These are phyloP conservation scores for Ruditapes philippinarum DNA, from an alignment of 1,140 invertebrate genomes.

Conservation along the genomic window DNA sequence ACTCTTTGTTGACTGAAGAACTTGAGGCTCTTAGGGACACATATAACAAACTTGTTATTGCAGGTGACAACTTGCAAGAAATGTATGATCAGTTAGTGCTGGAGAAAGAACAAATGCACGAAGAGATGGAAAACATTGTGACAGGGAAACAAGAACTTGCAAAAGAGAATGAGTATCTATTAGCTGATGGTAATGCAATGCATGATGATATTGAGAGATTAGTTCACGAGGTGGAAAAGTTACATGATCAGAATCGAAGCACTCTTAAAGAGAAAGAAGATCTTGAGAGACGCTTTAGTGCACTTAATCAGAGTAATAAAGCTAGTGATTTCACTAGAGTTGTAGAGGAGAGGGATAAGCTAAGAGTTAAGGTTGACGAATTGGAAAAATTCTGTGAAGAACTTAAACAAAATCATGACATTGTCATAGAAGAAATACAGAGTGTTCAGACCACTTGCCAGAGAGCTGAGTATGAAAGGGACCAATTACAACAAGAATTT, in stretches of 20 bases:
- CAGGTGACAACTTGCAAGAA: conserved; percentile 82
- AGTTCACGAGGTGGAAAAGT: conserved; percentile 80
- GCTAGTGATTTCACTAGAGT: conserved; percentile 80
- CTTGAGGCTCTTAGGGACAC: conserved; percentile 77
- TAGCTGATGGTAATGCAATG: conserved; percentile 81
- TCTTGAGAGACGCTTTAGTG: conserved; percentile 72
- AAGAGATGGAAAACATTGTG: conserved; percentile 70
- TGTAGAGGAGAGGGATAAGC: conserved; percentile 79
- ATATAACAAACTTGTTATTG: conserved; percentile 82
- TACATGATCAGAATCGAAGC: conserved; percentile 77
- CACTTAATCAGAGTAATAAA: conserved; percentile 74
- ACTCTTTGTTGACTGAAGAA: conserved; percentile 60
- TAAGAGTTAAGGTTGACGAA: conserved; percentile 71
- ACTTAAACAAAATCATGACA: conserved; percentile 80
- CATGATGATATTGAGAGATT: conserved; percentile 82
- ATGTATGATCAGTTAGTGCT: conserved; percentile 80
- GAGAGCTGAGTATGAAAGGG: conserved; percentile 70
- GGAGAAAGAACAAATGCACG: conserved; percentile 76
- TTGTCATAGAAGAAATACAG: conserved; percentile 82
- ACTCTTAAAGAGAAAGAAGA: conserved; percentile 78
- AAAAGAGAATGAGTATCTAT: conserved; percentile 81
- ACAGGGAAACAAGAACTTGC: conserved; percentile 74
- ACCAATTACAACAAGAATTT: conserved; percentile 75
- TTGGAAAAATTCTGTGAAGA: conserved; percentile 66
- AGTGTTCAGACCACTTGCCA: conserved; percentile 76